Percentiles rank a stretch among this genome's conserved stretches.
Conservation (phyloP, 2,888 invertebrate species). For the Branchellion lobata region DNA sequence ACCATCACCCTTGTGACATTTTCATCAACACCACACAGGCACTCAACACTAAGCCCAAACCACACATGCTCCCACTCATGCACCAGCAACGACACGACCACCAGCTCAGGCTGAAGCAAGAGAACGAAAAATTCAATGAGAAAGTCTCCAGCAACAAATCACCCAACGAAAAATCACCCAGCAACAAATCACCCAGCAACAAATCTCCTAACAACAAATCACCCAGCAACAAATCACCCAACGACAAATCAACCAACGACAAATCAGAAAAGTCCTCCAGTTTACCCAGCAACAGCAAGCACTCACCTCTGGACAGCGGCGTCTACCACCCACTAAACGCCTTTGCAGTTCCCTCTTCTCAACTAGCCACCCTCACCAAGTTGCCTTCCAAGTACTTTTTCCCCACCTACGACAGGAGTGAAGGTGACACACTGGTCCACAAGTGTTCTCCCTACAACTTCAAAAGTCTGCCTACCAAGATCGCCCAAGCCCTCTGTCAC, state of each 20-base stretch:
- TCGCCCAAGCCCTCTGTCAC: conserved; percentile 43
- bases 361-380: conserved; percentile 1
- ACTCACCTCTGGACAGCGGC: neutral
- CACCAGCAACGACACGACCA: conserved; percentile 8
- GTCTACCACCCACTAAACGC: neutral
- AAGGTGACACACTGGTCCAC: conserved; percentile 44
- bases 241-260: neutral
- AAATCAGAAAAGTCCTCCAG: neutral
- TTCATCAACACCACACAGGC: no score
- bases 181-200: neutral
- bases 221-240: neutral
- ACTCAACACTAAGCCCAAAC: neutral
- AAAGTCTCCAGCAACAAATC: neutral
- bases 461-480: neutral
- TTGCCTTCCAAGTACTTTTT: conserved; percentile 51
- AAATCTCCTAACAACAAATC: no score
- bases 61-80: neutral
- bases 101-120: neutral
- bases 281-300: neutral
- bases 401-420: conserved; percentile 51
- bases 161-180: neutral
- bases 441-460: conserved; percentile 43
- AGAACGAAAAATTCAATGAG: neutral
- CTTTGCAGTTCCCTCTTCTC: neutral
- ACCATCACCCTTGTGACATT: no score